Evolutionary conservation across 2,888 invertebrate genomes (phyloP), one percentile per base, ranked within the genome.

Genomic region (Spisula subtruncata): DNA sequence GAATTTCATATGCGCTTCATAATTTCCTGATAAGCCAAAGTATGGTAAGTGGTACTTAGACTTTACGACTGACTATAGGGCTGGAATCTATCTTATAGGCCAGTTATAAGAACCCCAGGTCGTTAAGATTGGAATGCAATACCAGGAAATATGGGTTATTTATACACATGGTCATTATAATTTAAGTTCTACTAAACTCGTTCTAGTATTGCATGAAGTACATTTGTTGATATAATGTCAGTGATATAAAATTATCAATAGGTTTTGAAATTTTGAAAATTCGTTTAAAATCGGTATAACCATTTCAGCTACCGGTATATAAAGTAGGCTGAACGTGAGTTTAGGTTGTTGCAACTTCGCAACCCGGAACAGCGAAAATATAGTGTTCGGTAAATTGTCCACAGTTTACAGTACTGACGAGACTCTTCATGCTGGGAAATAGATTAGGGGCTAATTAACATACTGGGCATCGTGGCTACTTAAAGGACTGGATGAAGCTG

Each of bases 41-140:
- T 25, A 18, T 48, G 85, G 48, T 85, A 88, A 85, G 85, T 85
- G 82, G 85, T 48, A 46, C 88, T 88, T 88, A 81, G 85, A 51
- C 85, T 88, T 88, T 81, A 88, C 71, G 85, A 88, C 87, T 79
- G 82, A 25, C 25, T 29, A 18, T n/a, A n/a, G 10, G 81, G 25
- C 48, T 51, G 81, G 81, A 51, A 14, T 29, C 32, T 35, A 75
- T 75, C 75, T 32, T 4, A 35, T 35, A 32, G 75, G 16, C 35
- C 75, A 75, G 75, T 75, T 51, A 18, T 32, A 75, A 12, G 75
- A 75, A 75, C 32, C 32, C 18, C 12, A 35, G 32, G 18, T 75
- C 75, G 75, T 75, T 35, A 66, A 66, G 41, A 66, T 66, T 66
- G n/a, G 60, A 66, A n/a, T 18, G 20, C 5, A 66, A 66, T 66